phyloP scores from a whole-genome alignment of 2,797 vertebrate genomes.

The Prunella strophiata region DNA sequence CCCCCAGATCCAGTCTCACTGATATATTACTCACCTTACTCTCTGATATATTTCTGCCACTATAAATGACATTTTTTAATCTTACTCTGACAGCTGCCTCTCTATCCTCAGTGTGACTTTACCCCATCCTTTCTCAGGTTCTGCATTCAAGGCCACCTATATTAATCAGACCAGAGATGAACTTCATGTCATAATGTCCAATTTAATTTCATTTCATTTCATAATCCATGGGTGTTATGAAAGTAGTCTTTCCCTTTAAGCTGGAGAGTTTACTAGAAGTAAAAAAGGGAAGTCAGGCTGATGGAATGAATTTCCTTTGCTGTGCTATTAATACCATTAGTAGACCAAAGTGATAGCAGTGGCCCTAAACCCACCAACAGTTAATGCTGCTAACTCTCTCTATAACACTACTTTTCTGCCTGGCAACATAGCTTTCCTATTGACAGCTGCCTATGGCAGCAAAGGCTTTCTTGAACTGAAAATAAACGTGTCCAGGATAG shows the following conservation, averaged over 20 bases:
- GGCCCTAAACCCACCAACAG: neutral
- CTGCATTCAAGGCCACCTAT: neutral
- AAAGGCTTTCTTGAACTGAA: neutral
- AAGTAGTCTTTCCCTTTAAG: neutral
- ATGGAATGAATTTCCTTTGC: neutral
- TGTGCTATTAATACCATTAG: neutral
- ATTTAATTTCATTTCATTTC: neutral
- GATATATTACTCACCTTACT: neutral
- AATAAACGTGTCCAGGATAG: neutral
- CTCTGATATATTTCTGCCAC: neutral
- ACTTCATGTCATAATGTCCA: neutral
- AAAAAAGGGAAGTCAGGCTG: neutral
- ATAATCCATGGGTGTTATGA: neutral
- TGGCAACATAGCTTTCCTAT: neutral
- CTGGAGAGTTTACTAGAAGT: neutral
- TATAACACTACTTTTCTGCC: neutral
- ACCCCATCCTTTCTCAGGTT: neutral
- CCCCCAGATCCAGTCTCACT: neutral
- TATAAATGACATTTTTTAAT: neutral
- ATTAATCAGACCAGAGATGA: neutral
- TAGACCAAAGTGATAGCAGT: neutral
- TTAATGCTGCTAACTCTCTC: neutral
- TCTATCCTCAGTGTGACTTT: neutral
- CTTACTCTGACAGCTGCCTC: neutral
- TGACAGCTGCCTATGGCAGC: neutral